Evolutionary conservation across 2,113 vertebrate genomes (phyloP), one percentile per base, ranked within the genome.

Genomic region (Ursus arctos): DNA sequence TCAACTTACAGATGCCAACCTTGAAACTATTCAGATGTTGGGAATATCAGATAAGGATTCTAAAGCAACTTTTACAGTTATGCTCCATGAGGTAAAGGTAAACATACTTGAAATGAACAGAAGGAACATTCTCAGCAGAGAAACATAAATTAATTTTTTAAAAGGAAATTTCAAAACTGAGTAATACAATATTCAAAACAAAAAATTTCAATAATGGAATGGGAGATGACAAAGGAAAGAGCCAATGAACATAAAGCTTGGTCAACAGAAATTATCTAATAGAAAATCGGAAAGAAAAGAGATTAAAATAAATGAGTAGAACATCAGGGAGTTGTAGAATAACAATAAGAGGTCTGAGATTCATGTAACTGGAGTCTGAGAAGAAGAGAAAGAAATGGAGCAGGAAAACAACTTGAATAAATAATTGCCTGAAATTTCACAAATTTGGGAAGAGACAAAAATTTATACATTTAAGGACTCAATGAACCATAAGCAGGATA

Each of bases 261-360:
- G 72, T 43, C 8, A n/a, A 88, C 0, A 84, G 65, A 93, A 81
- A 86, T 53, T 26, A 63, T 47, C 83, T 31, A 94, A 36, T 36
- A 77, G 19, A 86, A 89, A 51, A 79, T 11, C 22, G 51, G 61
- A 94, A 96, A 87, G 69, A 65, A 88, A 88, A 80, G 88, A 72
- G 26, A 67, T 1, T 19, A 14, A 74, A 85, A 67, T 33, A 51
- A 87, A 79, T 28, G 8, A 72, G n/a, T 63, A n/a, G 47, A 79
- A 31, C 33, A 84, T 16, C 55, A 59, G 33, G 26, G 71, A 80
- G 6, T 47, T 76, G 36, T 55, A 18, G 8, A 72, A 57, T 40
- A 91, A 91, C 0, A 89, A 4, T 15, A 36, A 69, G 63, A 59
- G 3, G 43, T 71, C 7, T 47, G 69, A 72, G 53, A 69, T 36